Base-by-base conservation (phyloP, 2,888 invertebrate species). In the Diloba caeruleocephala region DNA sequence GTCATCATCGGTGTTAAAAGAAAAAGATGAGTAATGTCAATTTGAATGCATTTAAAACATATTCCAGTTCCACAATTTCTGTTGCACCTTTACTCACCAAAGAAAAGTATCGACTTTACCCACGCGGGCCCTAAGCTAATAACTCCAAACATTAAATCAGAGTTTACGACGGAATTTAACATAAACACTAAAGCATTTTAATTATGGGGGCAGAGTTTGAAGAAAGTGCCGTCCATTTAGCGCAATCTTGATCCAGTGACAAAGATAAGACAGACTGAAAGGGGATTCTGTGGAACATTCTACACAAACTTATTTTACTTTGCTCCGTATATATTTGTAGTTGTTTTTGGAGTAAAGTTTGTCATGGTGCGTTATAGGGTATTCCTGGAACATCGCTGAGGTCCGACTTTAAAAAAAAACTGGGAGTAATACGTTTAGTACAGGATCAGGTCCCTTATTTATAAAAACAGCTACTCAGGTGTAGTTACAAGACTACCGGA, bases 181-280 rank as follows among this genome's bases (percentile, higher is more conserved):
- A 65, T 53, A 61, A 67, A 69, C 61, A 69, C 57, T 69, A 68
- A 69, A 65, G 45, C 53, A 69, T 68, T 64, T 65, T 68, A 69
- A 68, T 69, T 57, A 68, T 58, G 42, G 55, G n/a, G 54, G 54
- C 38, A 52, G 63, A 45, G 51, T 64, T 60, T 46, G 45, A 52
- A 46, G 62, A 36, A 62, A 62, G 46, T 58, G 53, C 58, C 64
- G 42, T 32, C 61, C 46, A 53, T 52, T 37, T 46, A 38, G 34
- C 42, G 42, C 42, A 42, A 62, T 62, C 62, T 62, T 55, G 66
- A 67, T 67, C 43, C 52, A 21, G 42, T 44, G 29, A 63, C 63
- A 17, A 17, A 67, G 66, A 67, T 68, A 63, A 62, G 43, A 25
- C 46, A 28, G 43, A 29, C 31, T 36, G 52, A 28, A 19, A 57